phyloP scores from a whole-genome alignment of 2,113 vertebrate species.

The Gymnobelideus leadbeateri region DNA sequence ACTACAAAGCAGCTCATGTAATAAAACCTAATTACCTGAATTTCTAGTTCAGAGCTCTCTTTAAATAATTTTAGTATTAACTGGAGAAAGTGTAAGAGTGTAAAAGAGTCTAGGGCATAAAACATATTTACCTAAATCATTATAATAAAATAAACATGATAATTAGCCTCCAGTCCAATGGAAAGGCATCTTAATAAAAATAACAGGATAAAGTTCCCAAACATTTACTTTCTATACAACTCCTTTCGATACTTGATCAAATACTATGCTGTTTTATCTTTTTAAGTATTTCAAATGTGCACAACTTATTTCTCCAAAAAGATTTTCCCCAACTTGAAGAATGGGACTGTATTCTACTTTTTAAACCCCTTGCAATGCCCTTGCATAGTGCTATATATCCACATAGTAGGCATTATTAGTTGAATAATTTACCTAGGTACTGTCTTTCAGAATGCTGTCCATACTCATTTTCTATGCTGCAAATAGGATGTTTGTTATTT shows the following conservation, averaged over 20 bases:
- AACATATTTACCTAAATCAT: slow-evolving; percentile 42
- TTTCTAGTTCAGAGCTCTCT: slow-evolving; percentile 32
- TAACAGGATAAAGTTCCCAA: slow-evolving; percentile 48
- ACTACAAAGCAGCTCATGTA: slow-evolving; percentile 38
- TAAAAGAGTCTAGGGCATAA: slow-evolving; percentile 51
- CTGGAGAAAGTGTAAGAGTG: slow-evolving; percentile 14
- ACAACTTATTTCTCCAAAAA: slow-evolving; percentile 43
- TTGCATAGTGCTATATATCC: slow-evolving; percentile 31
- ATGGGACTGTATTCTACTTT: slow-evolving; percentile 47
- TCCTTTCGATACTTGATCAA: slow-evolving; percentile 40
- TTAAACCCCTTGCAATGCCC: slow-evolving; percentile 31
- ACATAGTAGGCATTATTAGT: not conserved
- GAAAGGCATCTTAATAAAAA: slow-evolving; percentile 23
- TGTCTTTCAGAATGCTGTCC: slow-evolving; percentile 60
- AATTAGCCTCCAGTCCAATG: slow-evolving; percentile 35
- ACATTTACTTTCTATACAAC: slow-evolving; percentile 57
- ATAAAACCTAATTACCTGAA: slow-evolving; percentile 45
- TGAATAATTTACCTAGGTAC: slow-evolving; percentile 56
- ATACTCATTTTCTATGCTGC: slow-evolving; percentile 47
- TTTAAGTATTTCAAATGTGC: slow-evolving; percentile 57
- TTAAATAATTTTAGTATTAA: slow-evolving; percentile 44
- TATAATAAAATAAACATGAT: slow-evolving; percentile 52
- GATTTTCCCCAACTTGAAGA: slow-evolving; percentile 30
- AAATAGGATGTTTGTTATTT: slow-evolving; percentile 41
- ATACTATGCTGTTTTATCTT: not conserved